Evolutionary conservation across 1,140 invertebrate genomes (phyloP).

Genomic region (Belonocnema kinseyi): DNA sequence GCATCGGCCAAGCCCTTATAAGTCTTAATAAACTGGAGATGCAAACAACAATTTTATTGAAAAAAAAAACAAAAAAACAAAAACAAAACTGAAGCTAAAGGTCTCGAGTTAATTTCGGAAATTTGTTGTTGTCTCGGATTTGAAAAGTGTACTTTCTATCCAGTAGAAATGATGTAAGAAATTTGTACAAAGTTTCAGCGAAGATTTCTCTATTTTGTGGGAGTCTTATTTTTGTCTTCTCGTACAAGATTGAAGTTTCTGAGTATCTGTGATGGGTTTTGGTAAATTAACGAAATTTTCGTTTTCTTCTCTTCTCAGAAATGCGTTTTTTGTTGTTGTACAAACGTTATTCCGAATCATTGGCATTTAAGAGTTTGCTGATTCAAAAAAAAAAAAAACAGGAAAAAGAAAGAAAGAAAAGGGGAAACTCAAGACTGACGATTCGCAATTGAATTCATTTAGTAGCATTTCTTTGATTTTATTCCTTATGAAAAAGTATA

Average conservation of each 20-base stretch:
- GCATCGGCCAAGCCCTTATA: not conserved
- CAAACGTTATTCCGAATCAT: not conserved
- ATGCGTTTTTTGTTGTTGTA: not conserved
- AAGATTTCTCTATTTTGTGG: conserved; percentile 6
- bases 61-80: too few relatives aligned
- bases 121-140: not conserved
- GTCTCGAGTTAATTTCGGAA: not conserved
- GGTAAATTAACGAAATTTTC: not conserved
- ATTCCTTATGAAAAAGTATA: not conserved
- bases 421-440: conserved; percentile 23
- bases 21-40: conserved; percentile 35
- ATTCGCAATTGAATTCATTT: not conserved
- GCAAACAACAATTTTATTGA: not conserved
- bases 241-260: not conserved
- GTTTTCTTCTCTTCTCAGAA: not conserved
- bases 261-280: conserved; percentile 13
- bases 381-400: not conserved
- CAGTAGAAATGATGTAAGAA: not conserved
- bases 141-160: conserved; percentile 15
- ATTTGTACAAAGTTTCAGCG: not conserved
- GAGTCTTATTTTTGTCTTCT: not conserved
- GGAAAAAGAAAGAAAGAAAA: too few relatives aligned
- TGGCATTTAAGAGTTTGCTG: conserved; percentile 1
- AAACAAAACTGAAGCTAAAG: not conserved
- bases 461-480: not conserved